Evolutionary conservation across 2,888 invertebrate species (phyloP).

Genomic region (Dromius quadrimaculatus): DNA sequence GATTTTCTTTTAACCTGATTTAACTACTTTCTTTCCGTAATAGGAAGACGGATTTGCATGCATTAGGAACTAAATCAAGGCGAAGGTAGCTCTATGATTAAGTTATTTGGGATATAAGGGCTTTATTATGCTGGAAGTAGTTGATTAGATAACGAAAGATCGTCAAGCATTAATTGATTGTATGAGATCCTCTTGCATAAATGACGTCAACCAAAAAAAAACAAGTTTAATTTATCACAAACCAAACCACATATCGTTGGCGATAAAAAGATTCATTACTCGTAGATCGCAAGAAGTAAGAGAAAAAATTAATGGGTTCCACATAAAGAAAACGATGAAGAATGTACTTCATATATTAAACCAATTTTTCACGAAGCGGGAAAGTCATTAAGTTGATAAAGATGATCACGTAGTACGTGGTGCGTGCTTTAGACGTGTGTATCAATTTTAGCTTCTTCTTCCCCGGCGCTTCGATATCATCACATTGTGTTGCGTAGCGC

Average conservation of each 20-base stretch:
- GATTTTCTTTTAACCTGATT: constrained; percentile 34
- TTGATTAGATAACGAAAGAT: constrained; percentile 6
- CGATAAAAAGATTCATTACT: constrained; percentile 32
- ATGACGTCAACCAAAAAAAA: no score
- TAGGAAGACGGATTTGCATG: constrained; percentile 33
- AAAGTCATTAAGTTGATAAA: constrained; percentile 44
- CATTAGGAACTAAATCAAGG: constrained; percentile 3
- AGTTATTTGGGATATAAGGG: constrained; percentile 7
- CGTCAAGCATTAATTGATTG: no score
- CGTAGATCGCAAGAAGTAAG: constrained; percentile 10
- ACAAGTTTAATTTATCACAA: no score
- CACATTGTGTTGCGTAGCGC: constrained; percentile 54
- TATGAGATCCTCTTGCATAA: no score
- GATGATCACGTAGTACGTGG: constrained; percentile 21
- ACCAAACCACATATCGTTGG: not conserved
- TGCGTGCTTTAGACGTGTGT: constrained; percentile 40
- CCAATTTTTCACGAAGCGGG: constrained; percentile 38
- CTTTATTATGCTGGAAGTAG: constrained; percentile 3
- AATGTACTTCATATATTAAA: constrained; percentile 39
- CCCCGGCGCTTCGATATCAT: constrained; percentile 15
- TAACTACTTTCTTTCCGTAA: constrained; percentile 23
- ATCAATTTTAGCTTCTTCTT: constrained; percentile 30
- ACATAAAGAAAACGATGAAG: constrained; percentile 39
- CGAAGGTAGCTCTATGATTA: constrained; percentile 24
- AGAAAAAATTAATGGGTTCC: constrained; percentile 19